Evolutionary conservation across 2,797 vertebrate species (phyloP).

Genomic region (Urophycis tenuis): DNA sequence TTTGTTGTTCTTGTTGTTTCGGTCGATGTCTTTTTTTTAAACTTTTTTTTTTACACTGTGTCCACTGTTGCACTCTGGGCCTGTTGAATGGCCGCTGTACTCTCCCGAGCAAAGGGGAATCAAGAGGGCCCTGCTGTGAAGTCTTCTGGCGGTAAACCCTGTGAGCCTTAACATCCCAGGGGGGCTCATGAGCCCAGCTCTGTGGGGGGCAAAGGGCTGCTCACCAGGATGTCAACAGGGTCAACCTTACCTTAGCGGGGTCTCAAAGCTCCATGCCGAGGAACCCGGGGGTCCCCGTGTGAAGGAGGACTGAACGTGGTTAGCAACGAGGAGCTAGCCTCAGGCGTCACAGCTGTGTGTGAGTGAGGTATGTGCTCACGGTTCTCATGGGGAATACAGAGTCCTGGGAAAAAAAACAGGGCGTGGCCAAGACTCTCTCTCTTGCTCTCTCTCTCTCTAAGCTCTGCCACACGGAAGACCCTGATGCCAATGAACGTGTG

Average conservation of each 20-base stretch:
- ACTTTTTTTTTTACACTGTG: constrained; percentile 24
- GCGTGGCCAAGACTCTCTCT: constrained; percentile 11
- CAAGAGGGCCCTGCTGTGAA: background rate
- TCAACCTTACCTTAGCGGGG: background rate
- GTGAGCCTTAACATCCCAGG: constrained; percentile 32
- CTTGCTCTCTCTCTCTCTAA: constrained; percentile 13
- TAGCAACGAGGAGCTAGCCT: constrained; percentile 31
- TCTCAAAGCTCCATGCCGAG: constrained; percentile 12
- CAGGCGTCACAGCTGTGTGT: constrained; percentile 37
- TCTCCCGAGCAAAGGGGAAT: constrained; percentile 12
- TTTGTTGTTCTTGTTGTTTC: background rate
- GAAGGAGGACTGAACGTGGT: too few relatives aligned
- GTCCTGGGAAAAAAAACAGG: constrained; percentile 7
- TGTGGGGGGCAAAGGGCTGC: background rate
- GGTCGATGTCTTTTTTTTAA: background rate
- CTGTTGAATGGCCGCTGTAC: constrained; percentile 25
- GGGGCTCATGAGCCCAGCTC: constrained; percentile 20
- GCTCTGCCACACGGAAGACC: constrained; percentile 8
- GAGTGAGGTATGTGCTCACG: constrained; percentile 32
- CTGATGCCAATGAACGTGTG: constrained; percentile 23
- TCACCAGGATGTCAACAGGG: constrained; percentile 15
- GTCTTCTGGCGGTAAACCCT: constrained; percentile 18
- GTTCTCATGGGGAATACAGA: constrained; percentile 8
- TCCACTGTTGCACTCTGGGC: constrained; percentile 31
- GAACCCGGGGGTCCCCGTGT: too few relatives aligned